These are phyloP conservation scores for Pseudeuparius sepicola DNA, from an alignment of 2,888 invertebrate species.

Conservation along the genomic window DNA sequence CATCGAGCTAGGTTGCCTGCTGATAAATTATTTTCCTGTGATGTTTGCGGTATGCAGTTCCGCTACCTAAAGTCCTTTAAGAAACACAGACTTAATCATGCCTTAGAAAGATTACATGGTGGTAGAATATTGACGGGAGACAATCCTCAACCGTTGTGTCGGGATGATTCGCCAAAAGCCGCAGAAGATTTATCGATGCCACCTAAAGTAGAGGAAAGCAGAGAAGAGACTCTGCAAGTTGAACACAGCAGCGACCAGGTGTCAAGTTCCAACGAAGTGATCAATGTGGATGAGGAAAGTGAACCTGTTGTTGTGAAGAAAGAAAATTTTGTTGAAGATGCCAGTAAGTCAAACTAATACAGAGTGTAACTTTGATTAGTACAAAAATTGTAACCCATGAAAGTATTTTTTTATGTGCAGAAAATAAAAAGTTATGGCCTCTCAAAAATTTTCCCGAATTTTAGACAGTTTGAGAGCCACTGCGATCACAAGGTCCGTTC, in stretches of 20 bases:
- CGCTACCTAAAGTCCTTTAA: slow-evolving; percentile 81
- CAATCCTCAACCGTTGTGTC: no score
- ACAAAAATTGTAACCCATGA: no score
- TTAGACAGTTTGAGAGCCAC: no score
- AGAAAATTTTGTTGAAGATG: slow-evolving; percentile 26
- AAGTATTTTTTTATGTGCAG: no score
- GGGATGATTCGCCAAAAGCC: slow-evolving; percentile 23
- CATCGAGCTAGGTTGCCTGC: slow-evolving; percentile 79
- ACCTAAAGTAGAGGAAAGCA: no score
- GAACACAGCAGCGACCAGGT: slow-evolving; percentile 38
- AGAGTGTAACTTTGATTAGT: no score
- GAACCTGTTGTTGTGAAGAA: slow-evolving; percentile 26
- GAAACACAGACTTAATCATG: slow-evolving; percentile 81
- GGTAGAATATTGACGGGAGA: no score
- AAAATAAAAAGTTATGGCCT: no score
- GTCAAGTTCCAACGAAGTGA: slow-evolving; percentile 38
- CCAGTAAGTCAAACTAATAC: no score
- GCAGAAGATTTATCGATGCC: no score
- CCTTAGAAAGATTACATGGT: slow-evolving; percentile 71
- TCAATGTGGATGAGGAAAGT: slow-evolving; percentile 40
- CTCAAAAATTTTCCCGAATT: no score
- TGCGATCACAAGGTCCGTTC: no score
- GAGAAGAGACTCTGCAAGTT: slow-evolving; percentile 13
- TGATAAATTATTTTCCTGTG: slow-evolving; percentile 83
- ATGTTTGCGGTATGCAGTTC: slow-evolving; percentile 88